Evolutionary conservation across 2,113 vertebrate species (phyloP).

Genomic region (Myotis davidii): DNA sequence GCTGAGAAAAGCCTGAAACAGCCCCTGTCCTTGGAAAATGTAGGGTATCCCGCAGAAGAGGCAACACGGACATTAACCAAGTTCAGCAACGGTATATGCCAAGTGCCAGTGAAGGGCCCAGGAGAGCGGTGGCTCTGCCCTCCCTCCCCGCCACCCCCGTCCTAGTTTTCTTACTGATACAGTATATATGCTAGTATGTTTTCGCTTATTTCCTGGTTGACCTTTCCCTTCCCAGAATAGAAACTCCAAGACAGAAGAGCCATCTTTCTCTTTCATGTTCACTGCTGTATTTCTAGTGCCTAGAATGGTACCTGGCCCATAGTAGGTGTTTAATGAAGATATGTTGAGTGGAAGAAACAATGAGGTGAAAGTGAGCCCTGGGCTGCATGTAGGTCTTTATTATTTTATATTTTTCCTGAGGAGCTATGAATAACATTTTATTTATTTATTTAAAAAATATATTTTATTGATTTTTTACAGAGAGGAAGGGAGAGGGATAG

Average conservation of each 20-base stretch:
- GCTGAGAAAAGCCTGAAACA: background rate
- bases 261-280: background rate
- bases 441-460: no score
- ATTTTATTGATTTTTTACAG: no score
- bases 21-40: background rate
- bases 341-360: background rate
- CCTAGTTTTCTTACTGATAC: background rate
- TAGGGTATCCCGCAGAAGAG: background rate
- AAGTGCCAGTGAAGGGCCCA: background rate
- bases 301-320: background rate
- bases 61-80: background rate
- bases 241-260: background rate
- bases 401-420: no score
- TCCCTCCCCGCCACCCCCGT: background rate
- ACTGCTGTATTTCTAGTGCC: background rate
- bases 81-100: background rate
- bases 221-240: background rate
- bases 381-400: background rate
- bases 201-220: background rate
- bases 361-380: background rate
- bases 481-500: no score
- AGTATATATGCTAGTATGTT: rapidly evolving
- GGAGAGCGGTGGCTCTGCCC: background rate
- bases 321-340: background rate
- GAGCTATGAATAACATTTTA: no score